Evolutionary conservation across 2,888 invertebrate species (phyloP), one percentile per base, ranked within the genome.

Genomic region (Lasioglossum morio): DNA sequence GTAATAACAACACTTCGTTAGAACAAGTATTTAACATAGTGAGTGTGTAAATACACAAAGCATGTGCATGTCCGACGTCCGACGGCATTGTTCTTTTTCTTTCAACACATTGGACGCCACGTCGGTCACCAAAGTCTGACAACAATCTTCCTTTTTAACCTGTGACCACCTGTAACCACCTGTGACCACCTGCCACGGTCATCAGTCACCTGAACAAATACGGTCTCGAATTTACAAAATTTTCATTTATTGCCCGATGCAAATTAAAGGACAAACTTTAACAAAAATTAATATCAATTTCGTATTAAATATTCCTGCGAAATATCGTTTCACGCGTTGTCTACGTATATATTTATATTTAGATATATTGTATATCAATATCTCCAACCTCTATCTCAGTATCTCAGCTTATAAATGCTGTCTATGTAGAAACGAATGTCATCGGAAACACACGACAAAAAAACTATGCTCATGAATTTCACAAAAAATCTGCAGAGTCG

Each of bases 21-120:
- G n/a, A n/a, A n/a, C n/a, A n/a, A n/a, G n/a, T n/a, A n/a, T n/a
- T n/a, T n/a, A n/a, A n/a, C n/a, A n/a, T n/a, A n/a, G 57, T 30
- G 46, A 75, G 57, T 43, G 46, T 53, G 27, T n/a, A n/a, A n/a
- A n/a, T 30, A 30, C 27, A 34, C 72, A 66, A 53, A 76, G 30
- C 46, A 66, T 57, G 77, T 75, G 40, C n/a, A 53, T 46, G 30
- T 76, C 43, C 14, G 34, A 66, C 46, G n/a, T n/a, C n/a, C n/a
- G n/a, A n/a, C n/a, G 73, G 57, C 69, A 43, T 83, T 77, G 75
- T 79, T 88, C 72, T 81, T 88, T 79, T 79, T 88, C 74, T 81
- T 88, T 79, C 80, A 80, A 37, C 37, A 37, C 69, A 37, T 23
- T 69, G 10, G 10, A 37, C 69, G 34, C 69, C 34, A 69, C 37